Base-by-base conservation (phyloP, 2,113 vertebrate genomes). In the Peromyscus leucopus region DNA sequence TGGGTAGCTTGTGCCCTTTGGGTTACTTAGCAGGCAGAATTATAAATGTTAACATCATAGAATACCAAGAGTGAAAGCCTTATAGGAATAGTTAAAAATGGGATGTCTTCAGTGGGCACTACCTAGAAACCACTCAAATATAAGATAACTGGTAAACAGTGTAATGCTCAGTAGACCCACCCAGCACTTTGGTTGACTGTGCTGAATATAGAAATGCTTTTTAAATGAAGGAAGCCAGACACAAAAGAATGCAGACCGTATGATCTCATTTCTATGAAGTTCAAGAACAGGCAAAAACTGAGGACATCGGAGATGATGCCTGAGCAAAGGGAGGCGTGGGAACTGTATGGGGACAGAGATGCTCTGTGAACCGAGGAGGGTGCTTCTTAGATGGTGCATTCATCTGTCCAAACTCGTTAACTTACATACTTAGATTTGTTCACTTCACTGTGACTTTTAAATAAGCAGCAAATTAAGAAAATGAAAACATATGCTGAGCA, bases 391-490 rank as follows among this genome's bases (percentile, higher is more conserved):
- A 51, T 67, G 7, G 59, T 80, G 19, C 83, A 46, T 80, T 4
- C 42, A 69, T 63, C 87, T 78, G 67, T 96, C 0, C 5, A 65
- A 17, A 17, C 21, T 89, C 65, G 59, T 61, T 42, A 94, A 4
- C 69, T 65, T 75, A 16, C 74, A 4, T 51, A 39, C 31, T 42
- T 89, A 84, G 63, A 61, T 71, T 84, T 85, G 28, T 80, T 61
- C 46, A 75, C 85, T 85, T 93, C 36, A 86, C 36, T 69, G 12
- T 78, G 83, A 90, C 16, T 91, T 90, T 93, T 61, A n/a, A 51
- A 33, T 94, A 13, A 93, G n/a, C 21, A 93, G n/a, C 57, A 28
- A 88, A 39, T 17, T 9, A 57, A 93, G 26, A 51, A 48, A 59
- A 51, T 7, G 33, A 33, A 69, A 61, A 13, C 51, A 36, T 72